Conservation (phyloP, 2,113 vertebrate genomes). For the Hystrix brachyura region DNA sequence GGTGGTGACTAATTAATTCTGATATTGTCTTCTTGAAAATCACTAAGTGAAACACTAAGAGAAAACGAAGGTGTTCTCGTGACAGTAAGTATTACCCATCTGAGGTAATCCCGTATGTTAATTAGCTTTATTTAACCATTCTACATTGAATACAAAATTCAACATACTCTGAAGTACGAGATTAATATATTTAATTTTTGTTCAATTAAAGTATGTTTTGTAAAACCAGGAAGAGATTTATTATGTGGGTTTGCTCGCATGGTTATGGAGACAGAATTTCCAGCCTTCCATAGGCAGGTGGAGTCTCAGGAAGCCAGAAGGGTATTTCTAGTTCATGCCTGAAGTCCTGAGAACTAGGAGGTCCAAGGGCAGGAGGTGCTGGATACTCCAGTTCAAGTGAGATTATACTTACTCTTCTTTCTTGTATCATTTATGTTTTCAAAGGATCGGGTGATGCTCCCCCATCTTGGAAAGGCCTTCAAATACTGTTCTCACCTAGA, state of each 20-base stretch:
- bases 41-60: background rate
- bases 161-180: background rate
- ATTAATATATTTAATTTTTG: background rate
- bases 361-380: too few relatives aligned
- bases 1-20: background rate
- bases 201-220: background rate
- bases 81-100: background rate
- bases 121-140: background rate
- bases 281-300: background rate
- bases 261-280: background rate
- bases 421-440: background rate
- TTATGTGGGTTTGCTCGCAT: background rate
- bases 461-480: background rate
- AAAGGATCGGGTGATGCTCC: background rate
- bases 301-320: rapidly evolving
- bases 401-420: background rate
- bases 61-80: background rate
- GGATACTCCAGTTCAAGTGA: background rate
- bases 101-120: background rate
- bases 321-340: too few relatives aligned
- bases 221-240: background rate
- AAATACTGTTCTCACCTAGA: background rate
- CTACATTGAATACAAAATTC: background rate
- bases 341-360: background rate
- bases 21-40: background rate